Percentiles rank a stretch among this genome's conserved stretches.
phyloP scores from a whole-genome alignment of 35 echinoderm and acorn worm genomes.

The Eucidaris tribuloides region DNA sequence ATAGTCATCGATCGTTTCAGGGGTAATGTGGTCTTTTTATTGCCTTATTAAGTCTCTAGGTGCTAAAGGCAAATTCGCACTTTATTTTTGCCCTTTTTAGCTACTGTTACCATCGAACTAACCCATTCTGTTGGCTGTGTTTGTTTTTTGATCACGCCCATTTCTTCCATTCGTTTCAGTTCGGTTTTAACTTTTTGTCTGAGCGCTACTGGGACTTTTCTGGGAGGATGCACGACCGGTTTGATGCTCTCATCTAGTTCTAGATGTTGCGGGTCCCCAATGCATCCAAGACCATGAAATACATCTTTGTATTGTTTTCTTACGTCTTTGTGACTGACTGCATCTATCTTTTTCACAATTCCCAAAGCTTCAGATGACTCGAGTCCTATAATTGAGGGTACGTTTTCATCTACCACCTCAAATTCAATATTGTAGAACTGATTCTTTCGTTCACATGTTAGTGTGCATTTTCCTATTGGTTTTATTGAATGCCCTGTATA shows the following conservation, averaged over 20 bases:
- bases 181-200: conserved; percentile 26
- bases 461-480: neutral
- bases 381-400: neutral
- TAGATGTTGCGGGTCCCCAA: conserved; percentile 5
- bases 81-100: conserved; percentile 30
- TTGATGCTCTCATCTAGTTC: neutral
- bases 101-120: conserved; percentile 21
- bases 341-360: neutral
- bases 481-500: conserved; percentile 11
- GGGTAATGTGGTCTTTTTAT: conserved; percentile 46
- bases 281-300: conserved; percentile 32
- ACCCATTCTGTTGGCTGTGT: conserved; percentile 49
- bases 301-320: conserved; percentile 17
- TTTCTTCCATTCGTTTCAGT: conserved; percentile 39
- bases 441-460: neutral
- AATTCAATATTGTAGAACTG: conserved; percentile 1
- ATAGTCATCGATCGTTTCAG: conserved; percentile 46
- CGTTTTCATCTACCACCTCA: conserved; percentile 18
- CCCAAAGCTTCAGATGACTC: neutral
- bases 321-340: neutral
- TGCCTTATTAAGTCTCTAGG: conserved; percentile 46
- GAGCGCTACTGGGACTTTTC: conserved; percentile 52
- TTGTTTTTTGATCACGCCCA: conserved; percentile 38
- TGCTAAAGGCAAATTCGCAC: conserved; percentile 60
- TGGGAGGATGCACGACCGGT: conserved; percentile 53